Conservation (phyloP, 2,888 invertebrate species). For the Diplazon laetatorius region DNA sequence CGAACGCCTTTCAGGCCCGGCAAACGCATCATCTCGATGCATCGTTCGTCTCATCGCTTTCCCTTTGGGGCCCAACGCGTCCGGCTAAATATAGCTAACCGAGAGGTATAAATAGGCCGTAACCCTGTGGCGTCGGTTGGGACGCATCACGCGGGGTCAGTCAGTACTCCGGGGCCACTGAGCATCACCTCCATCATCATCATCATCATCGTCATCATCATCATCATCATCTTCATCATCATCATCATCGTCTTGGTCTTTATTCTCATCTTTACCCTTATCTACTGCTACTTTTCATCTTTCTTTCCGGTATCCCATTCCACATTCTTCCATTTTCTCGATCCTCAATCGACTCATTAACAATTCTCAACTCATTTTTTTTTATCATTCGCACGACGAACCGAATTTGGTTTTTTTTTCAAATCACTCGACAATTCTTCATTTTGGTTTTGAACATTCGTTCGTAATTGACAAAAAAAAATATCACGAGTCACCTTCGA, state of each 20-base stretch:
- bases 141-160: slow-evolving; percentile 48
- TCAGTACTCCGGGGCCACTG: slow-evolving; percentile 53
- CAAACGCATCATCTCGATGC: slow-evolving; percentile 42
- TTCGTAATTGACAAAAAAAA: not conserved
- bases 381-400: too few relatives aligned
- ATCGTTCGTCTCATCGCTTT: slow-evolving; percentile 54
- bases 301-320: slow-evolving; percentile 36
- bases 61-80: slow-evolving; percentile 67
- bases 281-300: slow-evolving; percentile 48
- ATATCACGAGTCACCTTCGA: not conserved
- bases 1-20: slow-evolving; percentile 49
- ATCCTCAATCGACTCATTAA: not conserved
- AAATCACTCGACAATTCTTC: too few relatives aligned
- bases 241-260: slow-evolving; percentile 46
- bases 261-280: slow-evolving; percentile 39
- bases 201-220: slow-evolving; percentile 53
- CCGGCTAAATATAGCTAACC: slow-evolving; percentile 78
- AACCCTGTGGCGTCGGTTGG: slow-evolving; percentile 70
- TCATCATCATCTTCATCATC: slow-evolving; percentile 44
- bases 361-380: too few relatives aligned
- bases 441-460: too few relatives aligned
- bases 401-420: too few relatives aligned
- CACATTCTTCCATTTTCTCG: slow-evolving; percentile 20
- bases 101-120: slow-evolving; percentile 77
- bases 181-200: slow-evolving; percentile 56